Evolutionary conservation across 2,888 invertebrate species (phyloP), one percentile per base, ranked within the genome.

Genomic region (Chironomus riparius): DNA sequence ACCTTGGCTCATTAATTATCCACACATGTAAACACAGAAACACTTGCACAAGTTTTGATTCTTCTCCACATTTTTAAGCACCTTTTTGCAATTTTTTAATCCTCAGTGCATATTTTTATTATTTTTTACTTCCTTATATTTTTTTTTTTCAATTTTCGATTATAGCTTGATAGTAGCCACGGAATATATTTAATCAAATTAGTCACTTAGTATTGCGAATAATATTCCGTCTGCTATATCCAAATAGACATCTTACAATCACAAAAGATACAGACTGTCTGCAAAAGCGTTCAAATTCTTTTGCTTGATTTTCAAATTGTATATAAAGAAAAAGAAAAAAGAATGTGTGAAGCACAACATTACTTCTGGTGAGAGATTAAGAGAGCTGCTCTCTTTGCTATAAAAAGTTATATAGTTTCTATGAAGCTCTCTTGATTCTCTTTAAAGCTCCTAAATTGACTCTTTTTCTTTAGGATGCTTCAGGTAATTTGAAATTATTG

Each of bases 221-320:
- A 22, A 70, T 28, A 68, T 68, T 28, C 38, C 68, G 68, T 68
- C 38, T 68, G 38, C 68, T 68, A 68, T 38, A 28, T 13, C 5
- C 38, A 38, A 28, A 38, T n/a, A 28, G 68, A 68, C 70, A 70
- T 48, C 70, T 70, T 70, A 47, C 70, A 70, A 70, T 48, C 47
- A n/a, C 70, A 21, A 70, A 47, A 47, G 47, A 48, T 70, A 47
- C 13, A 70, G 47, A 47, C 70, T 22, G 70, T 70, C 70, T 70
- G 70, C 70, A 70, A 38, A 18, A 15, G 15, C 12, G 21, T 18
- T 47, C 38, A 22, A 47, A 18, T 70, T 48, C 70, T 18, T 47
- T 18, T 18, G 48, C 48, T 48, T 48, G 21, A 70, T 18, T 47
- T 70, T 18, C 15, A 56, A 56, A 50, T n/a, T n/a, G 15, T 50